Evolutionary conservation across 2,797 vertebrate species (phyloP), one percentile per base, ranked within the genome.

Genomic region (Scolopax rusticola): DNA sequence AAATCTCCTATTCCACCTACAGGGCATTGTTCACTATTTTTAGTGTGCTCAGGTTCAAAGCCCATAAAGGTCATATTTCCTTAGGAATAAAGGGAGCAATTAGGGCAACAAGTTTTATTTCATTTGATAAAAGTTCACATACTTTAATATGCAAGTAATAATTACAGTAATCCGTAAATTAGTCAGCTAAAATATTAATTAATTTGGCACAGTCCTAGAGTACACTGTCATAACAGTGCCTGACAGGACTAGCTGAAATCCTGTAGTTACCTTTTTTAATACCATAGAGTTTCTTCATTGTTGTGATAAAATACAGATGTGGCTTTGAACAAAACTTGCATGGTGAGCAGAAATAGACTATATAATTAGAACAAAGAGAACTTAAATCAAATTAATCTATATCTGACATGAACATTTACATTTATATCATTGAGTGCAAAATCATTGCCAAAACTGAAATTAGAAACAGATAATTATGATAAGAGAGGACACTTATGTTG

Each of bases 341-440:
- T 96, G 94, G 95, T 97, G 97, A 97, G 98, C 98, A 98, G 98
- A 98, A 98, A 98, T 98, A 98, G 97, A 98, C 98, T 98, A 98
- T 98, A 98, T 98, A 98, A 98, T 98, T 98, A 98, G 98, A 98
- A 98, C 97, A 98, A 98, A 98, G 98, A 97, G 94, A 94, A 93
- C 96, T 98, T 98, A 98, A 98, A 98, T 99, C 98, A 98, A 98
- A 98, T 99, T 98, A 98, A 98, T 98, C 98, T 98, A 98, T 96
- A 98, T 98, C 97, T 98, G 98, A 98, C 98, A 98, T 97, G 96
- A 98, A 98, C 97, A 98, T 98, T 98, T 98, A 98, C 97, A 98
- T 98, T 98, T 98, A 98, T 97, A 98, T 98, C 98, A 97, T 95
- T 97, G 96, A 98, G 97, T 98, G 98, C 97, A 97, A 98, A 98